These are phyloP conservation scores for Ophion ellenae DNA, from an alignment of 2,888 invertebrate species.

Conservation along the genomic window DNA sequence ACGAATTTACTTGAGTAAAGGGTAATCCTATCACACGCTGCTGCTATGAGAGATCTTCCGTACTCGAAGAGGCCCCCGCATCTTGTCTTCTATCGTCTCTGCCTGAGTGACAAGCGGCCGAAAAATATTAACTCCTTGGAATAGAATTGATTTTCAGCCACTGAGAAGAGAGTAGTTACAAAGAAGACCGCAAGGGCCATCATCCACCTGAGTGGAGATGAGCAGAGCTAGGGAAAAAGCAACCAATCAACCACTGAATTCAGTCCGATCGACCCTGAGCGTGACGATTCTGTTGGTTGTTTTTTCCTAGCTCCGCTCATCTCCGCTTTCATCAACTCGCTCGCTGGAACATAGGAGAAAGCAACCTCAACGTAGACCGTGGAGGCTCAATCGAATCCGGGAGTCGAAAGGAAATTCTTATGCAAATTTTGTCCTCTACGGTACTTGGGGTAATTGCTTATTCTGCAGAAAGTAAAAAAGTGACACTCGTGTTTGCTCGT, in stretches of 20 bases:
- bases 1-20: conserved; percentile 83
- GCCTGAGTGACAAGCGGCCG: background rate
- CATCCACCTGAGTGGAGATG: too few relatives aligned
- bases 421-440: conserved; percentile 12
- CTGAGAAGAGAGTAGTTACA: too few relatives aligned
- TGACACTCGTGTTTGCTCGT: conserved; percentile 20
- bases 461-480: conserved; percentile 46
- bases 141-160: background rate
- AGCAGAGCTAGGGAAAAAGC: too few relatives aligned
- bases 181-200: too few relatives aligned
- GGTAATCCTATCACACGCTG: conserved; percentile 84
- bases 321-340: background rate
- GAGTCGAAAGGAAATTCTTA: background rate
- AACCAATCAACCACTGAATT: too few relatives aligned
- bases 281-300: too few relatives aligned
- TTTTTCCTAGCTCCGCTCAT: too few relatives aligned
- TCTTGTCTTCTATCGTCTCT: conserved; percentile 46
- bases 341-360: background rate
- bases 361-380: background rate
- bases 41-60: conserved; percentile 76
- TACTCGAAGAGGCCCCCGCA: conserved; percentile 61
- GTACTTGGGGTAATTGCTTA: conserved; percentile 24
- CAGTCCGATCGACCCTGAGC: too few relatives aligned
- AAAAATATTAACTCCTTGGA: background rate
- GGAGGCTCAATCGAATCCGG: background rate